phyloP scores from a whole-genome alignment of 2,797 vertebrate species.

The Lepilemur ruficaudatus region DNA sequence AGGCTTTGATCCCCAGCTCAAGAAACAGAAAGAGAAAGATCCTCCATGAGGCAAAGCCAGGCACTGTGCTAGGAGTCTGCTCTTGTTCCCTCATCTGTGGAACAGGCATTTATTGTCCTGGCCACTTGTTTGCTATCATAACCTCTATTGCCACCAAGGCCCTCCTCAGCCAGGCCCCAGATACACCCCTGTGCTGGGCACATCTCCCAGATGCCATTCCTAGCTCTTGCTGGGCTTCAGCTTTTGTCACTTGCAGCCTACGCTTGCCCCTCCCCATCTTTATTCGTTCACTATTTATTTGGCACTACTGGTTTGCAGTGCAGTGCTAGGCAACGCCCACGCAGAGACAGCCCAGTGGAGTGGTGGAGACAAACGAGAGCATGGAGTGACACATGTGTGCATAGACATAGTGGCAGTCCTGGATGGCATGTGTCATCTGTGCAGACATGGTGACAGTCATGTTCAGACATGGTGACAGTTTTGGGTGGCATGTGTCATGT shows the following conservation, averaged over 20 bases:
- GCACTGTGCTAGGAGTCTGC: not conserved
- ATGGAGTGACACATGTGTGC: not conserved
- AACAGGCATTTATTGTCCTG: not conserved
- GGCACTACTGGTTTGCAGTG: not conserved
- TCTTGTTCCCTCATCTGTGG: not conserved
- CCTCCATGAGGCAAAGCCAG: not conserved
- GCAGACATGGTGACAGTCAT: not conserved
- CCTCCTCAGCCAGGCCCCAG: not conserved
- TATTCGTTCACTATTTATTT: not conserved
- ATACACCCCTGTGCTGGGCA: not conserved
- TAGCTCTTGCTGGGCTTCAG: not conserved
- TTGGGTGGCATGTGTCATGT: not conserved
- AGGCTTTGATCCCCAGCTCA: not conserved
- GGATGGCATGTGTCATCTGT: not conserved
- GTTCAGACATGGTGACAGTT: not conserved
- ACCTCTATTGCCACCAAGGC: not conserved
- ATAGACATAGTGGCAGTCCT: not conserved
- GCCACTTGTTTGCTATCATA: not conserved
- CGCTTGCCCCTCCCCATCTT: not conserved
- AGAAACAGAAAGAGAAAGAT: not conserved
- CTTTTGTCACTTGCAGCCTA: not conserved
- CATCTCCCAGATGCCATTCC: not conserved
- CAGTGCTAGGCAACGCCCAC: not conserved
- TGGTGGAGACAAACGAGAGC: not conserved
- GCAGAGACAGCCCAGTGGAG: not conserved